Evolutionary conservation across 2,113 vertebrate species (phyloP).

Genomic region (Alligator mississippiensis): DNA sequence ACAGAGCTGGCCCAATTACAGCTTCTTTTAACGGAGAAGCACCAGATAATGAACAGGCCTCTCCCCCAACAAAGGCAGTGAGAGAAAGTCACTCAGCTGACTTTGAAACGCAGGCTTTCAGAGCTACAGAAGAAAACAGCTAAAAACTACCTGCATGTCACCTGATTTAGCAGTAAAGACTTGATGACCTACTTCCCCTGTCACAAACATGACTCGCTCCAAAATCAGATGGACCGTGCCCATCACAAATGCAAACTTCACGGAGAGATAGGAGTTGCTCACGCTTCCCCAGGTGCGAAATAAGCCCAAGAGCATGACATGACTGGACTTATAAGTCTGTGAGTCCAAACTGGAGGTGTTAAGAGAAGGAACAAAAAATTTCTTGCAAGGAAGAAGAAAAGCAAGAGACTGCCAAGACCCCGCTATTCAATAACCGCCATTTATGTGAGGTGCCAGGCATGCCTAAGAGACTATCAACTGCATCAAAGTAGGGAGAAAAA

Average conservation of each 20-base stretch:
- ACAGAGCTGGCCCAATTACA: slow-evolving; percentile 55
- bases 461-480: too few species aligned
- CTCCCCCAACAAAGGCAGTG: slow-evolving; percentile 47
- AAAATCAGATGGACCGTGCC: slow-evolving; percentile 3
- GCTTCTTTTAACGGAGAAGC: slow-evolving; percentile 43
- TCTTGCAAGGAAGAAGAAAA: accelerated
- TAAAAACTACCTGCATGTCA: slow-evolving; percentile 49
- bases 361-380: background rate
- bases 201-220: background rate
- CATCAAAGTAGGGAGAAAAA: too few species aligned
- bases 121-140: slow-evolving; percentile 27
- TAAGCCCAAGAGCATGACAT: background rate
- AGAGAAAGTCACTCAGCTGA: background rate
- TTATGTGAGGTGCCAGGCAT: too few species aligned
- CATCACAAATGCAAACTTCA: background rate
- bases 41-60: slow-evolving; percentile 66
- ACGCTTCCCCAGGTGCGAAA: background rate
- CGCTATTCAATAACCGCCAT: too few species aligned
- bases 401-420: background rate
- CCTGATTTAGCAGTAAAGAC: slow-evolving; percentile 33
- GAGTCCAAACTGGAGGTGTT: background rate
- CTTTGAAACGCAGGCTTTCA: slow-evolving; percentile 49
- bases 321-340: background rate
- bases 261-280: slow-evolving; percentile 16
- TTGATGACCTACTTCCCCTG: slow-evolving; percentile 1